Percentiles rank a stretch among this genome's conserved stretches.
Conservation (phyloP, 2,113 vertebrate genomes). For the Plecotus auritus region DNA sequence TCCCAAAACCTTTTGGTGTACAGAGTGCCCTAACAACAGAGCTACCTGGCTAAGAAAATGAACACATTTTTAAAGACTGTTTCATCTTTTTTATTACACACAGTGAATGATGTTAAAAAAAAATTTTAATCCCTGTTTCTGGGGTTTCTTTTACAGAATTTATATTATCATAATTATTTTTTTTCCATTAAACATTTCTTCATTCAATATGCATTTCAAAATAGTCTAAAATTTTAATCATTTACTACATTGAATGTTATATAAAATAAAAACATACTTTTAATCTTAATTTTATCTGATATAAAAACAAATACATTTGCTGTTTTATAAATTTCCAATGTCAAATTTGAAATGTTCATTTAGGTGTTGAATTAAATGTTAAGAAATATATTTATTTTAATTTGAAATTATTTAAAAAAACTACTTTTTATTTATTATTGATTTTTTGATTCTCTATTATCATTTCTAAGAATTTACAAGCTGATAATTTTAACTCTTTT, state of each 20-base stretch:
- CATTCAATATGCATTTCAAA: background rate
- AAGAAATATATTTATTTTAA: background rate
- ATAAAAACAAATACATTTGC: background rate
- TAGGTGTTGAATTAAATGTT: background rate
- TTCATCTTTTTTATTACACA: background rate
- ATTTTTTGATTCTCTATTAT: background rate
- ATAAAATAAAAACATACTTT: background rate
- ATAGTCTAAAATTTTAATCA: background rate
- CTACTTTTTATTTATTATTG: background rate
- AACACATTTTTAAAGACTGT: background rate
- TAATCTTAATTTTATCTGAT: background rate
- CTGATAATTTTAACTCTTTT: background rate
- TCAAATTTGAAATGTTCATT: background rate
- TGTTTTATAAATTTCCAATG: background rate
- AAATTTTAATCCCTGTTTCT: background rate
- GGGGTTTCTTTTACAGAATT: background rate
- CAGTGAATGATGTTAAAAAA: background rate
- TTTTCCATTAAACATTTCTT: background rate
- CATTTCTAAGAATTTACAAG: background rate
- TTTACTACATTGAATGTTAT: background rate
- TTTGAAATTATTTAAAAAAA: background rate
- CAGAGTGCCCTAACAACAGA: no score
- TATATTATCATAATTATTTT: background rate
- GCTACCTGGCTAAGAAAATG: background rate
- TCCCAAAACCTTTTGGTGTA: background rate